phyloP scores from a whole-genome alignment of 2,888 invertebrate species.

The Gisinianus flammeolus region DNA sequence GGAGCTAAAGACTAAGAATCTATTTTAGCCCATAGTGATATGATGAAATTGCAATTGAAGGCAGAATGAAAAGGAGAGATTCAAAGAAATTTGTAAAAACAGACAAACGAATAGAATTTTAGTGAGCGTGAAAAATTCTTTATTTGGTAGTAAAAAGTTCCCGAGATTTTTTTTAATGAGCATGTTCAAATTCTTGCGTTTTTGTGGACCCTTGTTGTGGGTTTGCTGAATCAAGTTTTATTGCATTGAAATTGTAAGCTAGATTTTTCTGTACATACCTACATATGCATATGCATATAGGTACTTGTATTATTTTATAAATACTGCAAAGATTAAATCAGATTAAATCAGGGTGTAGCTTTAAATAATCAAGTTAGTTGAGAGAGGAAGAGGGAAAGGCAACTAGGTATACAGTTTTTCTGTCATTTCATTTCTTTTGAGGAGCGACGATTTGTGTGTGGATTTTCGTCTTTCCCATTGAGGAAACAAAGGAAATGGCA shows the following conservation, averaged over 20 bases:
- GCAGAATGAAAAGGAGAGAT: background rate
- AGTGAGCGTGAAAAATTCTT: conserved; percentile 2
- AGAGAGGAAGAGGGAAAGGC: too few relatives aligned
- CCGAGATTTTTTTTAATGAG: background rate
- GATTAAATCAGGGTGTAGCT: too few relatives aligned
- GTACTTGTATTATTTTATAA: too few relatives aligned
- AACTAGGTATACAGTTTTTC: too few relatives aligned
- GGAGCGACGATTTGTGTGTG: too few relatives aligned
- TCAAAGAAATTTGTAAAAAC: too few relatives aligned
- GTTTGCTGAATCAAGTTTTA: background rate
- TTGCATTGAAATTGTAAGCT: background rate
- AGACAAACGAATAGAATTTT: background rate
- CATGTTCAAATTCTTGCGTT: background rate
- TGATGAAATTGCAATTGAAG: background rate
- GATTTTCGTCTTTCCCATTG: too few relatives aligned
- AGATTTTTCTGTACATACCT: background rate
- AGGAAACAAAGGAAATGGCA: too few relatives aligned
- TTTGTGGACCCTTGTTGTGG: background rate
- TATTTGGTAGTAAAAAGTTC: conserved; percentile 1
- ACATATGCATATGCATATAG: background rate
- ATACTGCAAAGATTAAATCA: too few relatives aligned
- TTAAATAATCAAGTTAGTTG: too few relatives aligned
- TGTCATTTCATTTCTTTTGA: too few relatives aligned
- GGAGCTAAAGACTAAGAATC: background rate
- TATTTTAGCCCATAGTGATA: background rate